Conservation (phyloP, 92 coral and sea anemone genomes). For the Epizoanthus fatuus region DNA sequence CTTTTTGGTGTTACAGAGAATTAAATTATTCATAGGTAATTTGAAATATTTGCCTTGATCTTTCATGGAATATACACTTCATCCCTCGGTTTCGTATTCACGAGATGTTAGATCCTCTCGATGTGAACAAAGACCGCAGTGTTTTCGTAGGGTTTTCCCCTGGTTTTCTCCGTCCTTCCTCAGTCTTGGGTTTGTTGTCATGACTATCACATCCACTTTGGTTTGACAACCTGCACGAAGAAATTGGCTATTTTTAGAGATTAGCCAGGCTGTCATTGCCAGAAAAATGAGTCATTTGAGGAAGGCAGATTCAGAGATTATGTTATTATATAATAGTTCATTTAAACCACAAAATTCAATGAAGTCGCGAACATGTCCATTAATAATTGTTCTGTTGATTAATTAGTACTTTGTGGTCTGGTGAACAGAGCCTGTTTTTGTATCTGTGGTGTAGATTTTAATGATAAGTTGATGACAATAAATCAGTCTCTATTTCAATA, state of each 20-base stretch:
- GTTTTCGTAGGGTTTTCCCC: conserved; percentile 32
- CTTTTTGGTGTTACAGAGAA: conserved; percentile 13
- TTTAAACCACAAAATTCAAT: too few relatives aligned
- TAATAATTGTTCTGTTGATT: too few relatives aligned
- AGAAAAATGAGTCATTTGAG: conserved; percentile 1
- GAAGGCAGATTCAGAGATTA: background rate
- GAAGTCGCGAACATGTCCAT: too few relatives aligned
- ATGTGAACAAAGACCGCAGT: background rate
- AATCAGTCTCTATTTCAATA: too few relatives aligned
- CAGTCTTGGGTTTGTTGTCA: background rate
- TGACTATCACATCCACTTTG: conserved; percentile 13
- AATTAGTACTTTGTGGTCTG: too few relatives aligned
- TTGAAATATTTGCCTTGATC: background rate
- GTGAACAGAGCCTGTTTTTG: too few relatives aligned
- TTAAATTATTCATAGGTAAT: conserved; percentile 28
- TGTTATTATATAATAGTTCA: background rate
- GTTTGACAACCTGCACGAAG: conserved; percentile 19
- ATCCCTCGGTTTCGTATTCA: background rate
- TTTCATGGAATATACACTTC: background rate
- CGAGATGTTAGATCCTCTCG: background rate
- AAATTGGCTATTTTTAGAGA: conserved; percentile 8
- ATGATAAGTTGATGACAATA: too few relatives aligned
- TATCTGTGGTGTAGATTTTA: too few relatives aligned
- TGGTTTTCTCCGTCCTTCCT: too few relatives aligned
- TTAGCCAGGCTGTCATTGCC: conserved; percentile 1